Conservation (phyloP, 2,113 vertebrate species). For the Eptatretus burgeri region DNA sequence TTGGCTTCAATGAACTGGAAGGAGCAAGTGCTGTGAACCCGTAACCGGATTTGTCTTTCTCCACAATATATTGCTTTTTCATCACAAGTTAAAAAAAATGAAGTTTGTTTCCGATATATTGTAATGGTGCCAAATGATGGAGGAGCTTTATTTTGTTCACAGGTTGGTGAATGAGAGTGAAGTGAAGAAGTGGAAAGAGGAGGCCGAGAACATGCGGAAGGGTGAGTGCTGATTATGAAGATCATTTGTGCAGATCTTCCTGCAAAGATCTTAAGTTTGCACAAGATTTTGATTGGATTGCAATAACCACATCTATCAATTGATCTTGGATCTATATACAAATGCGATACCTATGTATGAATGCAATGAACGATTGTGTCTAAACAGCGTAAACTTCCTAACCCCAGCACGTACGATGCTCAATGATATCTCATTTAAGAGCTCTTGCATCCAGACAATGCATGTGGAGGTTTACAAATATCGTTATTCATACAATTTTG, state of each 20-base stretch:
- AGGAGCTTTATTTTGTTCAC: conserved; percentile 1
- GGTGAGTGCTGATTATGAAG: conserved; percentile 20
- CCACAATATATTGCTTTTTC: not conserved
- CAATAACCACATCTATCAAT: not conserved
- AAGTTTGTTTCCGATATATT: no score
- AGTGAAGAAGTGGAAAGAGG: conserved; percentile 98
- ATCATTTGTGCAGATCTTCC: not conserved
- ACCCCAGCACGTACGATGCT: no score
- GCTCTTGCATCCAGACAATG: no score
- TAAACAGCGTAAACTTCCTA: no score
- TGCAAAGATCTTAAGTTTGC: no score
- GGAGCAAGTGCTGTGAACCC: not conserved
- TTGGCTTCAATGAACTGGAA: no score
- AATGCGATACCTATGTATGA: no score
- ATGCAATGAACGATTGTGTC: not conserved
- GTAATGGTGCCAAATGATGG: no score
- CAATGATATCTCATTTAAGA: no score
- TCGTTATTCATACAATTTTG: no score
- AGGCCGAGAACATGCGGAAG: conserved; percentile 98
- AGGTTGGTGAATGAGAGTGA: conserved; percentile 99
- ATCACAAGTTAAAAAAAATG: not conserved
- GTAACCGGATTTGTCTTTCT: no score
- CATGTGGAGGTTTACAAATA: no score
- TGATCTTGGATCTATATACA: not conserved
- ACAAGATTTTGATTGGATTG: not conserved